Base-by-base conservation (phyloP, 2,797 vertebrate genomes). In the Pogoniulus pusillus region DNA sequence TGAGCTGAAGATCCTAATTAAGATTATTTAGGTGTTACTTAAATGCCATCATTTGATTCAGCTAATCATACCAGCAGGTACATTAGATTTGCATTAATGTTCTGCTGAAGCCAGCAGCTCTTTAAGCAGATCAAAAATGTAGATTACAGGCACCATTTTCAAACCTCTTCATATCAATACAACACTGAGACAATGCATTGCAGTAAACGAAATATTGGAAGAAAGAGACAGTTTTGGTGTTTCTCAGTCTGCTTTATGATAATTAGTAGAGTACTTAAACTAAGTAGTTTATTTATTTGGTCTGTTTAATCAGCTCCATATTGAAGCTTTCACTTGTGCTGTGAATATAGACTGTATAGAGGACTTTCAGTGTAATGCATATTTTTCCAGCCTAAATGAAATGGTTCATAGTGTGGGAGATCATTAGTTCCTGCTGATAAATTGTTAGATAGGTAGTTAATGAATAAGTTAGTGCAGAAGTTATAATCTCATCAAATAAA, bases 1-100 rank as follows among this genome's bases (percentile, higher is more conserved):
- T 94, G 97, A 98, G 96, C 93, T 96, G 97, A 98, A 97, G 97
- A 97, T 97, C 93, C 97, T 98, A 98, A 97, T 98, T 98, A 98
- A 97, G 97, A 97, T 97, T 98, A 98, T 97, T 97, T 98, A 98
- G 97, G 97, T 98, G 97, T 97, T 98, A 97, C 97, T 98, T 97
- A 98, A 98, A 97, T 97, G 97, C 96, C 97, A 97, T 97, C 97
- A 97, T 98, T 98, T 97, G 97, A 97, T 97, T 98, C 97, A 97
- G 95, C 96, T 98, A 98, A 98, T 98, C 98, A 97, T 97, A 97
- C 96, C 97, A 97, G 97, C 96, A 97, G 97, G 97, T 97, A 98
- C 97, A 96, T 97, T 97, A 97, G 97, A 98, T 97, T 97, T 98
- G 97, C 97, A 98, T 98, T 98, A 97, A 98, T 97, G 96, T 96